Conservation (phyloP, 2,797 vertebrate species). For the Gephyroberyx darwinii region DNA sequence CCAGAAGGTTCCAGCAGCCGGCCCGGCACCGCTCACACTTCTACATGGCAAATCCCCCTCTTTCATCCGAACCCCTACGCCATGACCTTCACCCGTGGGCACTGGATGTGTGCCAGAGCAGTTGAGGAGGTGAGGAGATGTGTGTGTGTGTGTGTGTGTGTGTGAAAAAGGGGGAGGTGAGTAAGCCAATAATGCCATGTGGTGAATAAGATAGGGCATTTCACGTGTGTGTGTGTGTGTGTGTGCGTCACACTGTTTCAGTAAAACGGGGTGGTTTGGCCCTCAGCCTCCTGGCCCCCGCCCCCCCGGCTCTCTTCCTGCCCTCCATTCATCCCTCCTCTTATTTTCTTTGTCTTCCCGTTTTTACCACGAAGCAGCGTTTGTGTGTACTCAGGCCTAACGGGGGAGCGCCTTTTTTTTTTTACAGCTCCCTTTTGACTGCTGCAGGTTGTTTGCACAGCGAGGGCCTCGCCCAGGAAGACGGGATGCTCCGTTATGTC, state of each 20-base stretch:
- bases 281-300: neutral
- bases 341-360: conserved; percentile 47
- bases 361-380: conserved; percentile 41
- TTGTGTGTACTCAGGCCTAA: conserved; percentile 12
- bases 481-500: conserved; percentile 27
- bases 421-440: conserved; percentile 50
- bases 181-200: too few species aligned
- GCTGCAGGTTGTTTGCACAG: conserved; percentile 62
- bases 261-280: too few species aligned
- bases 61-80: neutral
- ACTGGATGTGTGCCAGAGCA: conserved; percentile 3
- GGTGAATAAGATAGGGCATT: too few species aligned
- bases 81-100: conserved; percentile 1
- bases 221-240: conserved; percentile 1
- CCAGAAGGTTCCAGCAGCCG: conserved; percentile 15
- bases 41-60: neutral
- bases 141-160: neutral
- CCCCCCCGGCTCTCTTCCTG: conserved; percentile 35
- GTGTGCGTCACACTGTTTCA: neutral
- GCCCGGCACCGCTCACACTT: neutral
- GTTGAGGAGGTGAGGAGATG: neutral
- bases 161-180: neutral
- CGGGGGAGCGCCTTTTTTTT: conserved; percentile 49
- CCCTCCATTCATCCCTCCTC: conserved; percentile 1
- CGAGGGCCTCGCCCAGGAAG: conserved; percentile 29